Conservation (phyloP, 2,888 invertebrate genomes). For the Leuctra nigra region DNA sequence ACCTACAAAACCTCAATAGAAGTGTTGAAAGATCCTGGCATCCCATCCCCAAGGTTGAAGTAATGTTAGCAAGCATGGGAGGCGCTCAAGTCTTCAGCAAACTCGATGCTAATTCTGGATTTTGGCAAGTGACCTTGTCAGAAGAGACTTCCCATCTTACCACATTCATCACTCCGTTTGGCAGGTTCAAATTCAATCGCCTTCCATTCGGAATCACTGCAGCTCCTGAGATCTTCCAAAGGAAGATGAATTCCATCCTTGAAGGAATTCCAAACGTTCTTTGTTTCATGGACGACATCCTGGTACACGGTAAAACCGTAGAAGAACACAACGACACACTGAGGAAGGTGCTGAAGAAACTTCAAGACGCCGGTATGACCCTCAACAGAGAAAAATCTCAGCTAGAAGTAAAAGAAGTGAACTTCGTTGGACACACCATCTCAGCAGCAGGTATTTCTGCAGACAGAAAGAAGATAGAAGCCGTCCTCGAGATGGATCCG, state of each 20-base stretch:
- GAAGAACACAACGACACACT: slow-evolving; percentile 30
- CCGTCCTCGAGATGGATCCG: slow-evolving; percentile 25
- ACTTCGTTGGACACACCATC: neutral
- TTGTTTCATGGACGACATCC: slow-evolving; percentile 31
- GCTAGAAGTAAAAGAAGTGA: slow-evolving; percentile 21
- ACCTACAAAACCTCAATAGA: neutral
- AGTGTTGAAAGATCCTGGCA: neutral
- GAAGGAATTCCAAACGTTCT: slow-evolving; percentile 27
- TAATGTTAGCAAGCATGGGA: neutral
- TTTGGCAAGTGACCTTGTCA: slow-evolving; percentile 19
- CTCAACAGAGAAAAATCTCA: slow-evolving; percentile 32
- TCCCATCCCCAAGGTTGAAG: neutral
- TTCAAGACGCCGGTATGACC: slow-evolving; percentile 30
- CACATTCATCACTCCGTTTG: slow-evolving; percentile 21
- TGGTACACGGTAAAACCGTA: slow-evolving; percentile 30
- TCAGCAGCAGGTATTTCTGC: slow-evolving; percentile 22
- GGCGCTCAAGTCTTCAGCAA: slow-evolving; percentile 9
- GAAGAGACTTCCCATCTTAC: slow-evolving; percentile 8
- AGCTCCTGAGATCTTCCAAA: slow-evolving; percentile 25
- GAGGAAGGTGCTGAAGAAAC: slow-evolving; percentile 26
- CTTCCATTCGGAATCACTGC: slow-evolving; percentile 22
- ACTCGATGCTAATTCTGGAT: slow-evolving; percentile 17
- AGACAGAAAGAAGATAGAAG: slow-evolving; percentile 18
- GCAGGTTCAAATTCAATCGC: slow-evolving; percentile 19
- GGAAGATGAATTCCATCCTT: slow-evolving; percentile 28